phyloP scores from a whole-genome alignment of 2,888 invertebrate genomes.

The Sisyra terminalis region DNA sequence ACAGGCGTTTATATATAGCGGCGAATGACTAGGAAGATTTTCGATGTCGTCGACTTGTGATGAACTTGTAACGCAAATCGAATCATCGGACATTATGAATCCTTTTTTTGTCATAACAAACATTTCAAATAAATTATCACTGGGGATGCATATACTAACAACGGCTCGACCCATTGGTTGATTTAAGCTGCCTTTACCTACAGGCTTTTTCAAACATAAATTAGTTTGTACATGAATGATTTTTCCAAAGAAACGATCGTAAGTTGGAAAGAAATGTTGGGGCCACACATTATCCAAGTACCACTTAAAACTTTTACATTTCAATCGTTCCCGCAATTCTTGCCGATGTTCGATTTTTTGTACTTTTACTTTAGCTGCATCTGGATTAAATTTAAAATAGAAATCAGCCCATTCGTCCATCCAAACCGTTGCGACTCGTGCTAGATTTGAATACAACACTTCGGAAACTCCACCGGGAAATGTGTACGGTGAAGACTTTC shows the following conservation, averaged over 20 bases:
- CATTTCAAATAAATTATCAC: constrained; percentile 46
- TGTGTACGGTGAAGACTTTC: constrained; percentile 86
- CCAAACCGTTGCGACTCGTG: constrained; percentile 90
- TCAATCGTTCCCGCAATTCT: constrained; percentile 46
- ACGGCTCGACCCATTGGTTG: constrained; percentile 56
- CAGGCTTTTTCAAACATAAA: constrained; percentile 46
- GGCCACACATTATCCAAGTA: constrained; percentile 92
- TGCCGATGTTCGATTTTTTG: constrained; percentile 48
- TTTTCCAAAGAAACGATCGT: constrained; percentile 78
- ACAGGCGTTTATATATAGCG: constrained; percentile 57
- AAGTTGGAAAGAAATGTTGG: constrained; percentile 84
- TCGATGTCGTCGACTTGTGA: constrained; percentile 25
- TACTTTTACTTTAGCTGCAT: constrained; percentile 36
- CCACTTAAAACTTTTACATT: constrained; percentile 81
- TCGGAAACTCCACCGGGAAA: constrained; percentile 84
- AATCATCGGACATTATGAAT: constrained; percentile 73
- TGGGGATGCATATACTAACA: constrained; percentile 43
- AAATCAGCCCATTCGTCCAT: constrained; percentile 96
- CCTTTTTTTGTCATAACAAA: constrained; percentile 53
- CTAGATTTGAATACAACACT: constrained; percentile 79
- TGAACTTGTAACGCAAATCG: constrained; percentile 64
- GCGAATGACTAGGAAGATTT: constrained; percentile 27
- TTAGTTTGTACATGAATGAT: constrained; percentile 35
- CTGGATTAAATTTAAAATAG: constrained; percentile 71
- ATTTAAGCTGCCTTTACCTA: constrained; percentile 38